A percentile compares a stretch with the other conserved stretches of the same genome.
Conservation (phyloP, 2,113 vertebrate genomes). For the Eudyptes chrysolophus region DNA sequence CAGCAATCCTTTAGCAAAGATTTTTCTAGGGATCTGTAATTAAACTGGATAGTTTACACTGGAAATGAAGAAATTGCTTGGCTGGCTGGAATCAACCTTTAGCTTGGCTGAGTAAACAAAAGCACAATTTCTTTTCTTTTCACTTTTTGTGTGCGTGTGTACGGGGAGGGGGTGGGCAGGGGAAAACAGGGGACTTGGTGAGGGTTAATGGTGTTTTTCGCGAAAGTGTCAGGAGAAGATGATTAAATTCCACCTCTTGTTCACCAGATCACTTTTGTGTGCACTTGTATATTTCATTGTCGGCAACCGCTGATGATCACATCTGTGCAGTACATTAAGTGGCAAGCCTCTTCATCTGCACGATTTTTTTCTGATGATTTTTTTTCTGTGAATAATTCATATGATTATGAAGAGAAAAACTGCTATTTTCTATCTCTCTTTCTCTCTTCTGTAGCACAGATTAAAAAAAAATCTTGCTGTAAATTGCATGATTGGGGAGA, state of each 20-base stretch:
- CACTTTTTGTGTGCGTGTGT: constrained; percentile 59
- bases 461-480: constrained; percentile 86
- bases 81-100: constrained; percentile 80
- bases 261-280: constrained; percentile 77
- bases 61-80: constrained; percentile 82
- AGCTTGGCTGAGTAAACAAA: constrained; percentile 80
- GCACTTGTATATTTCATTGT: constrained; percentile 79
- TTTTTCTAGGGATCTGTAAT: constrained; percentile 80
- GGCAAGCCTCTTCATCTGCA: constrained; percentile 79
- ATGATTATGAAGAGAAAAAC: constrained; percentile 85
- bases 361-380: constrained; percentile 81
- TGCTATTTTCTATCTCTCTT: constrained; percentile 78
- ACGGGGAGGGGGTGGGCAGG: not conserved
- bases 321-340: constrained; percentile 79
- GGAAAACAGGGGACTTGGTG: constrained; percentile 73
- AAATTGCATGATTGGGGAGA: constrained; percentile 97
- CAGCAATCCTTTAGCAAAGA: constrained; percentile 79
- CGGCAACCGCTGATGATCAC: constrained; percentile 75
- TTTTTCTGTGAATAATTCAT: constrained; percentile 88
- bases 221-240: constrained; percentile 76
- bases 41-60: constrained; percentile 83
- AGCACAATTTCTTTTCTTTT: constrained; percentile 77
- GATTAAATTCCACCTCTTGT: constrained; percentile 79
- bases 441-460: constrained; percentile 78
- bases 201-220: constrained; percentile 81